Evolutionary conservation across 2,113 vertebrate species (phyloP), one percentile per base, ranked within the genome.

Genomic region (Zosterops hypoxanthus): DNA sequence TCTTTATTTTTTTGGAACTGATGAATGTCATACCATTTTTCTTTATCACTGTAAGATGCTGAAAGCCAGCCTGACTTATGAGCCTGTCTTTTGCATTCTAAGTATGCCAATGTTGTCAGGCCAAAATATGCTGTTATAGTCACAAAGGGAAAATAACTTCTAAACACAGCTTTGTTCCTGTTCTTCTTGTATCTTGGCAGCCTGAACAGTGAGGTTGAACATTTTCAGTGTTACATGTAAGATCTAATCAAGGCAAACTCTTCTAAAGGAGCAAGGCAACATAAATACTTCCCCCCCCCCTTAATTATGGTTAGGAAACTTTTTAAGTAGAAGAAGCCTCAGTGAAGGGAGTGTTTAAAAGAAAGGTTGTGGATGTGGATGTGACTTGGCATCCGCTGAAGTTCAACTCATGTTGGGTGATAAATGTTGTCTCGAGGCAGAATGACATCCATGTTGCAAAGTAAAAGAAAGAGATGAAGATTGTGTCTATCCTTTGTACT

Each of bases 81-180:
- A 91, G 82, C 75, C 46, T 84, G 79, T 41, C 79, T 93, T 91
- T 86, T 1, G 1, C 90, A 73, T 94, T 92, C 71, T 70, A 75
- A 94, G 39, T 83, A 63, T 94, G 90, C 90, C 87, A 90, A 64
- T 70, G 79, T 77, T 96, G 93, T 96, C 78, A 91, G 71, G 84
- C 78, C 87, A 96, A 90, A 96, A 91, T 94, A 91, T 49, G 91
- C 94, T 86, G 81, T 96, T 92, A 85, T n/a, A 94, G 93, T 95
- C 94, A 95, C 96, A 97, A 87, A 86, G 89, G 92, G 94, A 92
- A 95, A 96, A 96, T 92, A 95, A 91, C 84, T 94, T 93, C 41
- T 60, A 83, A 96, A 92, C 90, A 73, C 75, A 77, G 76, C 93
- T 96, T 96, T 95, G 82, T 95, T 96, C 94, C 93, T 94, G 82